phyloP scores from a whole-genome alignment of 64 coral and sea anemone genomes.

The Anthopleura sola region DNA sequence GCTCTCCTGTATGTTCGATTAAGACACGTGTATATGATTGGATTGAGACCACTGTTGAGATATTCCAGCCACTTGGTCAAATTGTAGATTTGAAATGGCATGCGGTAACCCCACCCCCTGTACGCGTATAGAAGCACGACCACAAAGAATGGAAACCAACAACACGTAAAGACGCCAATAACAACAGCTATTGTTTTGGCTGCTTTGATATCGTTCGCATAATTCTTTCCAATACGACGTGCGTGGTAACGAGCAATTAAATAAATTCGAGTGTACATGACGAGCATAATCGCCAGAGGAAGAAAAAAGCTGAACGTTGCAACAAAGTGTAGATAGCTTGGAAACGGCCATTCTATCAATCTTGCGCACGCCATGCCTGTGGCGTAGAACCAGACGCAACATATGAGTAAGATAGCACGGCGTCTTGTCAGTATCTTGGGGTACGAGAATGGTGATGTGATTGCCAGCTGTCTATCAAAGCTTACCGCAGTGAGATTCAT shows the following conservation, averaged over 20 bases:
- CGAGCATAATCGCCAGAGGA: constrained; percentile 52
- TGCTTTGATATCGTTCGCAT: constrained; percentile 82
- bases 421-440: constrained; percentile 58
- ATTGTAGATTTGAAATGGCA: constrained; percentile 31
- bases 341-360: constrained; percentile 58
- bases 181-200: constrained; percentile 90
- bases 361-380: constrained; percentile 47
- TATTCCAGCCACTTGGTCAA: constrained; percentile 85
- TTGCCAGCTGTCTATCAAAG: constrained; percentile 75
- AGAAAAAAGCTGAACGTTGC: constrained; percentile 75
- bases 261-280: constrained; percentile 82
- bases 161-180: constrained; percentile 73
- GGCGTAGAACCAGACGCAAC: constrained; percentile 73
- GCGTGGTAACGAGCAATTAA: constrained; percentile 71
- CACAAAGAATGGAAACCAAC: constrained; percentile 86
- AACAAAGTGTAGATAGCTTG: constrained; percentile 69
- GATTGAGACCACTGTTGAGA: constrained; percentile 82
- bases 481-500: constrained; percentile 83
- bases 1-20: constrained; percentile 76
- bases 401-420: constrained; percentile 51
- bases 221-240: constrained; percentile 75
- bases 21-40: constrained; percentile 86
- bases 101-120: not conserved
- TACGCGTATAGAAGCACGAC: constrained; percentile 57
- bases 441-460: constrained; percentile 76